These are phyloP conservation scores for Andrena camellia DNA, from an alignment of 2,888 invertebrate genomes.

Conservation along the genomic window DNA sequence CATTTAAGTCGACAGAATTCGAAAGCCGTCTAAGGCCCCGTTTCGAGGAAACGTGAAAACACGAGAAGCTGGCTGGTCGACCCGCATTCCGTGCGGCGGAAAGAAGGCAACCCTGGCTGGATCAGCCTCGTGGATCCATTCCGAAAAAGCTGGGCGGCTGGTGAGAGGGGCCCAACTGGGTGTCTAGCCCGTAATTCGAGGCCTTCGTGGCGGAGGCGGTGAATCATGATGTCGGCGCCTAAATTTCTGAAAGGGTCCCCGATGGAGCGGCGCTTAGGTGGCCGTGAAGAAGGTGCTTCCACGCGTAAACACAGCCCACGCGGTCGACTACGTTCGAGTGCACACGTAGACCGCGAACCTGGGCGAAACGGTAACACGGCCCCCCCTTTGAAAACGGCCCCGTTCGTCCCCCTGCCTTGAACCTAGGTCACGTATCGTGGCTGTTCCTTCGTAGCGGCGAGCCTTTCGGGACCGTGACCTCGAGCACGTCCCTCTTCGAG, in stretches of 20 bases:
- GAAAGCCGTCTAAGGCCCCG: neutral
- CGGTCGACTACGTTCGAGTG: constrained; percentile 55
- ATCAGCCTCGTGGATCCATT: constrained; percentile 31
- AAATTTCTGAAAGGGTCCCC: constrained; percentile 66
- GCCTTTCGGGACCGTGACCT: constrained; percentile 45
- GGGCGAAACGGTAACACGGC: constrained; percentile 23
- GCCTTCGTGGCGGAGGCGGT: constrained; percentile 34
- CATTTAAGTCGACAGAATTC: neutral
- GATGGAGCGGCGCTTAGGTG: constrained; percentile 35
- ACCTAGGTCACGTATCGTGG: constrained; percentile 67
- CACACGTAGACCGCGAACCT: constrained; percentile 37
- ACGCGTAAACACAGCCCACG: constrained; percentile 62
- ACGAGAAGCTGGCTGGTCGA: neutral
- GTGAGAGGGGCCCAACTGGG: constrained; percentile 17
- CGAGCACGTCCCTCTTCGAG: constrained; percentile 37
- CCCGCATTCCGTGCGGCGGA: neutral
- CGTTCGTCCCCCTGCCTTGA: constrained; percentile 11
- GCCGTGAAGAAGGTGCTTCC: constrained; percentile 43
- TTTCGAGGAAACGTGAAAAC: constrained; percentile 20
- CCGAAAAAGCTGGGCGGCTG: constrained; percentile 47
- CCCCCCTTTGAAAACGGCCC: constrained; percentile 27
- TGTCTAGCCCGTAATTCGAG: constrained; percentile 64
- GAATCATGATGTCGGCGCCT: constrained; percentile 67
- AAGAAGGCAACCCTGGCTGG: neutral
- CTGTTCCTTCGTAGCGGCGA: constrained; percentile 29